Evolutionary conservation across 2,888 invertebrate species (phyloP), one percentile per base, ranked within the genome.

Genomic region (Epirrita christyi): DNA sequence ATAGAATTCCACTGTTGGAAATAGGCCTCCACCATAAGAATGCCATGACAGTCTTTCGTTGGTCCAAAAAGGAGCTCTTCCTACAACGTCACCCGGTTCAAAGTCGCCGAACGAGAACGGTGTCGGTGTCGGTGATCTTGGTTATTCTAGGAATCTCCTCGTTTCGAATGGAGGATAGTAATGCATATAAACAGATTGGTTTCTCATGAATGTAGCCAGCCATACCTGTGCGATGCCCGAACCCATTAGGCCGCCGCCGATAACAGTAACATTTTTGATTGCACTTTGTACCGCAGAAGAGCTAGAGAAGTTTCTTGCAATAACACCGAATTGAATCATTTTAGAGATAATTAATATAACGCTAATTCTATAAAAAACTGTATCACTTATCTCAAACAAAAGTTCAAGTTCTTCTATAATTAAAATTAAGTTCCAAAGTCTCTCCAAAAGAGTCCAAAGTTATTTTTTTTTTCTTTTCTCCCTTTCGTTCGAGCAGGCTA

Each of bases 211-310:
- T 7, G 1, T 41, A 8, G 7, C 8, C 29, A n/a, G n/a, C 4
- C 75, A 72, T 89, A 97, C 97, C 94, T 98, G 97, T 43, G 97
- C 97, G 71, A 98, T 97, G 48, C 98, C 97, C 42, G 96, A 95
- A 3, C 97, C 97, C 97, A 98, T 97, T 6, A 97, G 89, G 6
- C 97, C 97, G 38, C 96, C 96, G n/a, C 97, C 97, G 68, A 97
- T 95, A 45, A 97, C 94, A 1, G 96, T 96, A 15, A 97, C 95
- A 83, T 95, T 94, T 81, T 96, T 96, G 49, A 97, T 95, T n/a
- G 88, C 87, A 73, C 94, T 94, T 68, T 81, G 75, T 46, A 74
- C 64, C 15, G 82, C 73, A 1, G 81, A 64, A 10, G 89, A 83
- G 76, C 78, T 86, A 6, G 88, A 89, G 71, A 91, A 89, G 64